Evolutionary conservation across 1,140 invertebrate species (phyloP), one percentile per base, ranked within the genome.

Genomic region (Protaetia brevitarsis): DNA sequence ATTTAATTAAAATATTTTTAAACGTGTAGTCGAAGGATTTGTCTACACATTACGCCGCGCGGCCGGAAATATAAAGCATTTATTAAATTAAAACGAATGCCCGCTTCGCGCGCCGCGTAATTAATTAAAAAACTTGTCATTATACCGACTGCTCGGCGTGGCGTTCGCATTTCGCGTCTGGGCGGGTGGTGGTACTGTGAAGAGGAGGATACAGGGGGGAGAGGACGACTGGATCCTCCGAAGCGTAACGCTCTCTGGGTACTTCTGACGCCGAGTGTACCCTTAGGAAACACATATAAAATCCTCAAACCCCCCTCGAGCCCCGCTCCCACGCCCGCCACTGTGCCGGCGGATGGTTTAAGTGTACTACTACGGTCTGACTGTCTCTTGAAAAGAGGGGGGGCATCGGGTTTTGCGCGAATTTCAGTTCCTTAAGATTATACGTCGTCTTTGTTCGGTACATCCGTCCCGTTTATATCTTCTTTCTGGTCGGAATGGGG

Each of bases 91-190:
- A 71, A 71, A 69, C 58, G 62, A 67, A 67, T 67, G 65, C 68
- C 64, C 63, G 57, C 66, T 68, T 66, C 71, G 66, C n/a, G n/a
- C 66, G 68, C 64, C 60, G 31, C 68, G 71, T 71, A 71, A 73
- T 73, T 73, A 73, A 73, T 73, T 73, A 72, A 73, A 51, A 73
- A 73, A 71, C 67, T 73, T 73, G 71, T 73, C 71, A 72, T 72
- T 73, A 73, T 73, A 68, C 4, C 13, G n/a, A n/a, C n/a, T n/a
- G n/a, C 41, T 23, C 41, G 19, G 41, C 63, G 57, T 66, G 68
- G 67, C 70, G 69, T 67, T 70, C 70, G 70, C 70, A 70, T 68
- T 37, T 45, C n/a, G 41, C n/a, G 4, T 13, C 10, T 4, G 23
- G 23, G 16, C n/a, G 31, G 31, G 7, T 10, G 10, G 8, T 13